A percentile compares a stretch with the other conserved stretches of the same genome.
Evolutionary conservation across 2,888 invertebrate species (phyloP).

Genomic region (Carterocephalus palaemon): DNA sequence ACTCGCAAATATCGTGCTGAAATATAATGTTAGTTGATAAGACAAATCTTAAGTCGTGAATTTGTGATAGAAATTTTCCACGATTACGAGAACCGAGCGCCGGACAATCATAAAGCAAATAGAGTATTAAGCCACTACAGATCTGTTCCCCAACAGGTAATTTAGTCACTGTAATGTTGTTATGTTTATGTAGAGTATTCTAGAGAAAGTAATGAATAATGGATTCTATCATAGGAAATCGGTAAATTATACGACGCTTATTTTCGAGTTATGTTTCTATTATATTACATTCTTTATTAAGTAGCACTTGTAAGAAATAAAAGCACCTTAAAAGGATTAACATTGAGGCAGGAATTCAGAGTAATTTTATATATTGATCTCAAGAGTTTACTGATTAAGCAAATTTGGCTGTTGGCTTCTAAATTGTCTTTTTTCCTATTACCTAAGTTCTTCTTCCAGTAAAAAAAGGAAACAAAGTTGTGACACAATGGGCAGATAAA

Average conservation of each 20-base stretch:
- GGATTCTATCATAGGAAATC: conserved; percentile 2
- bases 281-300: no score
- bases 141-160: conserved; percentile 30
- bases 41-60: conserved; percentile 20
- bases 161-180: conserved; percentile 28
- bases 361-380: no score
- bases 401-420: no score
- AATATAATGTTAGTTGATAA: conserved; percentile 16
- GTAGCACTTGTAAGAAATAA: no score
- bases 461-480: no score
- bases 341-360: no score
- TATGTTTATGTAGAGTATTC: conserved; percentile 17
- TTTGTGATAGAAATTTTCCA: conserved; percentile 33
- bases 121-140: conserved; percentile 32
- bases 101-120: conserved; percentile 35
- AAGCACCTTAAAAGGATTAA: no score
- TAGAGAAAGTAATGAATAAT: conserved; percentile 10
- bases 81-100: conserved; percentile 18
- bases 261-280: no score
- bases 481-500: no score
- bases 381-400: no score
- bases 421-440: no score
- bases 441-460: no score
- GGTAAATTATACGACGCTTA: background rate
- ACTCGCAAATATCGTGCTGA: conserved; percentile 2